Percentiles rank a stretch among this genome's conserved stretches.
Evolutionary conservation across 2,888 invertebrate species (phyloP).

Genomic region (Gortyna flavago): DNA sequence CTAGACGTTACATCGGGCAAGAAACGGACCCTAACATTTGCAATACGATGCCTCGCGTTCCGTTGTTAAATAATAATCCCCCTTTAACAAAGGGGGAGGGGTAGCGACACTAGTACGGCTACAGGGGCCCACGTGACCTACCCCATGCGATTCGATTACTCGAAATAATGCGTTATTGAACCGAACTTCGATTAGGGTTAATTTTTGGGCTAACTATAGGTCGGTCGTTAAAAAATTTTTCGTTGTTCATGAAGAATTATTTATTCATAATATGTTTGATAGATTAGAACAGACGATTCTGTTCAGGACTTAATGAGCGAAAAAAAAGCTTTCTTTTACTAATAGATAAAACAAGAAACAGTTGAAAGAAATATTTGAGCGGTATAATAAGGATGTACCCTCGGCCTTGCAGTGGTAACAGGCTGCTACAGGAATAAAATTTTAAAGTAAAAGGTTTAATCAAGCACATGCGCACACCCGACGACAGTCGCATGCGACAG

Average conservation of each 20-base stretch:
- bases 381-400: no score
- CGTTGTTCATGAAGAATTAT: no score
- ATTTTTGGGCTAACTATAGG: neutral
- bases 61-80: conserved; percentile 47
- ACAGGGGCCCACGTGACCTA: conserved; percentile 16
- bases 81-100: neutral
- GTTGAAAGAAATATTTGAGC: no score
- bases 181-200: neutral
- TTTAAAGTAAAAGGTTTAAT: no score
- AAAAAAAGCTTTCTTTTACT: neutral
- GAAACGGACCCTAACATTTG: conserved; percentile 13
- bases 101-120: conserved; percentile 33
- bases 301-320: neutral
- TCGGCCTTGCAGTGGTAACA: no score
- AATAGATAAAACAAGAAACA: no score
- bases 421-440: no score
- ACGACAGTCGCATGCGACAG: no score
- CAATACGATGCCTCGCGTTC: neutral
- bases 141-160: conserved; percentile 34
- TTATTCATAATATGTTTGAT: no score
- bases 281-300: no score
- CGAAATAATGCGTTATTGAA: conserved; percentile 12
- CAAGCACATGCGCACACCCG: no score
- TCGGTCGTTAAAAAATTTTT: neutral
- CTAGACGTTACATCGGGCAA: neutral